These are phyloP conservation scores for Cataglyphis hispanica DNA, from an alignment of 1,140 invertebrate species.

Conservation along the genomic window DNA sequence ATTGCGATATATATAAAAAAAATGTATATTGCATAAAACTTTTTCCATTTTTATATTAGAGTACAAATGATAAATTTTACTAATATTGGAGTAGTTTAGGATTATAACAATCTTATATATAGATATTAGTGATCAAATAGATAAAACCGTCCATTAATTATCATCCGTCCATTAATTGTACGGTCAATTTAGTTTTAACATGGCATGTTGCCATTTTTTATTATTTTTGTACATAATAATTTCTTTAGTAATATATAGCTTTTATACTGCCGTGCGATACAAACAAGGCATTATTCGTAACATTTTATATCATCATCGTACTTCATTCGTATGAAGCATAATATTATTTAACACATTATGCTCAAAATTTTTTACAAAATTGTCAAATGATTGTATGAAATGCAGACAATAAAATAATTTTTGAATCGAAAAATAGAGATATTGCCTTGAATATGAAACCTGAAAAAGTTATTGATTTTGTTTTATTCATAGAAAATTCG, in stretches of 20 bases:
- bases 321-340: slow-evolving; percentile 32
- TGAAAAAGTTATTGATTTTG: slow-evolving; percentile 6
- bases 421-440: not conserved
- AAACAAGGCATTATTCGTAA: not conserved
- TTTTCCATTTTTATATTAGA: slow-evolving; percentile 52
- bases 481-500: not conserved
- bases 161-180: slow-evolving; percentile 24
- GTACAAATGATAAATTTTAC: slow-evolving; percentile 63
- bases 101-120: slow-evolving; percentile 22
- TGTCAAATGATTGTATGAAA: slow-evolving; percentile 12
- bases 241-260: slow-evolving; percentile 27
- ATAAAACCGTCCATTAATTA: slow-evolving; percentile 66
- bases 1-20: slow-evolving; percentile 28
- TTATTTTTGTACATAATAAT: slow-evolving; percentile 69
- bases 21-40: slow-evolving; percentile 46
- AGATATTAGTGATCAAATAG: slow-evolving; percentile 67
- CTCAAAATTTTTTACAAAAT: slow-evolving; percentile 32
- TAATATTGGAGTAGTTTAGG: slow-evolving; percentile 23
- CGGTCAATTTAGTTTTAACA: slow-evolving; percentile 58
- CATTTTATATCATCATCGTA: not conserved
- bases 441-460: not conserved
- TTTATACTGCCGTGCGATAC: slow-evolving; percentile 10
- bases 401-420: slow-evolving; percentile 42
- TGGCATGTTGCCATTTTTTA: slow-evolving; percentile 46
- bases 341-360: slow-evolving; percentile 20